These are phyloP conservation scores for Chiloscyllium punctatum DNA, from an alignment of 2,797 vertebrate species.

Conservation along the genomic window DNA sequence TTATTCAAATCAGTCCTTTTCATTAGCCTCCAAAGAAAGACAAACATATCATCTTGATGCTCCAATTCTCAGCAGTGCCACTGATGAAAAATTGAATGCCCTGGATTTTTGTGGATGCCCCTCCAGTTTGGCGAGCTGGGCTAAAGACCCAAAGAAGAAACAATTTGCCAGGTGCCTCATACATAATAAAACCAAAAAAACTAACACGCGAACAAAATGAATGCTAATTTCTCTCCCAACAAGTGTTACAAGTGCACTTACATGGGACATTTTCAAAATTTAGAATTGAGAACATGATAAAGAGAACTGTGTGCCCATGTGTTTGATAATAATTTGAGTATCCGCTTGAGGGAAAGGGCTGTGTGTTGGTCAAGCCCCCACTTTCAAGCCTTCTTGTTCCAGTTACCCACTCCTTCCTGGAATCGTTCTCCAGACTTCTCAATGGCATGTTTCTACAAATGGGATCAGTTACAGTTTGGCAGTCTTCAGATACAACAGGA, in stretches of 20 bases:
- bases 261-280: background rate
- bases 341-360: no score
- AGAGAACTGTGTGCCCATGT: no score
- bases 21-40: background rate
- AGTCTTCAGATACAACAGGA: background rate
- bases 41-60: background rate
- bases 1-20: background rate
- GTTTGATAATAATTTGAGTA: background rate
- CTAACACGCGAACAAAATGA: background rate
- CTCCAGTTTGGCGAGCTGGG: background rate
- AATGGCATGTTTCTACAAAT: background rate
- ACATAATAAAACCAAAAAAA: background rate
- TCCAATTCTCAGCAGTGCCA: background rate
- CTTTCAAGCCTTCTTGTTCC: background rate
- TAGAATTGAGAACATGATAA: background rate
- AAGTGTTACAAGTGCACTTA: background rate
- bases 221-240: background rate
- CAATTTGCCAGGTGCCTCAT: background rate
- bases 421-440: background rate
- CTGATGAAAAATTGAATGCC: background rate
- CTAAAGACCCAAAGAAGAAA: background rate
- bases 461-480: slow-evolving; percentile 17
- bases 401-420: background rate
- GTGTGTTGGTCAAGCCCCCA: background rate
- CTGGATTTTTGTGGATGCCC: background rate